These are phyloP conservation scores for Mesembrinibis cayennensis DNA, from an alignment of 2,113 vertebrate species.

Conservation along the genomic window DNA sequence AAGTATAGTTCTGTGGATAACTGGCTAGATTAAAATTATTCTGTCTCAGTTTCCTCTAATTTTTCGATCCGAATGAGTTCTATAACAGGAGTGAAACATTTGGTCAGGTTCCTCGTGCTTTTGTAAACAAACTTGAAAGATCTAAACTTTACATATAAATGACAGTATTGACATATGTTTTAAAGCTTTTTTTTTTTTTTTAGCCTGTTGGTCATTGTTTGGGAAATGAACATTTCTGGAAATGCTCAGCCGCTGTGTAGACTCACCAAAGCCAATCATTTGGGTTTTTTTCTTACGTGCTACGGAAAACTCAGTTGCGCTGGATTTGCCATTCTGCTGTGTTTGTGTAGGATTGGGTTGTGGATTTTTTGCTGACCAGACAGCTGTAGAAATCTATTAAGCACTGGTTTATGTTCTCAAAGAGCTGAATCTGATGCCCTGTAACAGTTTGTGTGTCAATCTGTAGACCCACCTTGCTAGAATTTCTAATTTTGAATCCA, in stretches of 20 bases:
- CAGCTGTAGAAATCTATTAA: neutral
- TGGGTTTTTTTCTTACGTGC: neutral
- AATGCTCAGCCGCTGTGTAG: neutral
- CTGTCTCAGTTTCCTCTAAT: neutral
- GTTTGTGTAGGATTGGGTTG: neutral
- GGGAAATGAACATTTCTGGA: neutral
- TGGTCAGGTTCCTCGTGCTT: neutral
- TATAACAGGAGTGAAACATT: neutral
- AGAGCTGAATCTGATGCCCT: neutral
- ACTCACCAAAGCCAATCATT: neutral
- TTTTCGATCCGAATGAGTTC: neutral
- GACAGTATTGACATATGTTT: neutral
- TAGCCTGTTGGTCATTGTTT: neutral
- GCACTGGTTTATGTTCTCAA: neutral
- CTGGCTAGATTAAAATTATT: neutral
- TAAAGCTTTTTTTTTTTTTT: neutral
- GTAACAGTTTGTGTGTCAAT: neutral
- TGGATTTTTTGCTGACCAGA: neutral
- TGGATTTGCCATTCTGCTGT: neutral
- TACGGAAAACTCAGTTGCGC: neutral
- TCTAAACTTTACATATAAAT: neutral
- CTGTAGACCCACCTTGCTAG: neutral
- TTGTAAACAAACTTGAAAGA: neutral
- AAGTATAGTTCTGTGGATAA: conserved; percentile 38
- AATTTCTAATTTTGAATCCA: neutral